These are phyloP conservation scores for Gymnogyps californianus DNA, from an alignment of 2,113 vertebrate species.

Conservation along the genomic window DNA sequence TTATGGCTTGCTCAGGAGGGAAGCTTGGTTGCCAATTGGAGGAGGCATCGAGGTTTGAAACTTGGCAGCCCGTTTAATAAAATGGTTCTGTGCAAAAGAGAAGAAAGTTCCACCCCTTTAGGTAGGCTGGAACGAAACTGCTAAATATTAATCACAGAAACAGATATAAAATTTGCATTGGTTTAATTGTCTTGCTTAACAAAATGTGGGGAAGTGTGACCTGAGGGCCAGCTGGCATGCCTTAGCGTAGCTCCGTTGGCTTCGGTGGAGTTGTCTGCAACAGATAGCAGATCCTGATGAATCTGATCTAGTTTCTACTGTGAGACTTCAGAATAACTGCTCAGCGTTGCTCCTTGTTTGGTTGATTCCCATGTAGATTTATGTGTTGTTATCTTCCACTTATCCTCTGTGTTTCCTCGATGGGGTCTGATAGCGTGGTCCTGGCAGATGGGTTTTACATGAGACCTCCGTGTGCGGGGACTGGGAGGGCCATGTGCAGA, in stretches of 20 bases:
- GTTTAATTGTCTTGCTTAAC: not conserved
- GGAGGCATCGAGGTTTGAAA: not conserved
- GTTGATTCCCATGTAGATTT: not conserved
- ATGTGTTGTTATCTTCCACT: not conserved
- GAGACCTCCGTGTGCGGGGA: not conserved
- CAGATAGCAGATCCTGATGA: not conserved
- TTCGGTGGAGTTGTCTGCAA: not conserved
- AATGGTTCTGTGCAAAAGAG: not conserved
- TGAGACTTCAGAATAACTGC: accelerated
- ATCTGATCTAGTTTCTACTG: not conserved
- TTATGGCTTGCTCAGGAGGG: not conserved
- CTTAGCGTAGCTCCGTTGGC: accelerated
- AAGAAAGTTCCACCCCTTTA: not conserved
- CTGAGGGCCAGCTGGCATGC: not conserved
- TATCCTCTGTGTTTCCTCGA: not conserved
- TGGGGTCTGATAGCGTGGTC: not conserved
- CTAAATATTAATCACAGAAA: not conserved
- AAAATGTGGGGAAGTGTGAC: not conserved
- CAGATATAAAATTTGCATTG: not conserved
- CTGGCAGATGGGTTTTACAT: not conserved
- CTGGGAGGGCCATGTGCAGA: not conserved
- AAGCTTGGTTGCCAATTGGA: accelerated
- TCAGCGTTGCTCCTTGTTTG: accelerated
- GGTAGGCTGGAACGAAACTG: not conserved
- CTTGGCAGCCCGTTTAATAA: not conserved